A percentile compares a stretch with the other conserved stretches of the same genome.
phyloP scores from a whole-genome alignment of 2,888 invertebrate species.

The Epistrophe grossulariae region DNA sequence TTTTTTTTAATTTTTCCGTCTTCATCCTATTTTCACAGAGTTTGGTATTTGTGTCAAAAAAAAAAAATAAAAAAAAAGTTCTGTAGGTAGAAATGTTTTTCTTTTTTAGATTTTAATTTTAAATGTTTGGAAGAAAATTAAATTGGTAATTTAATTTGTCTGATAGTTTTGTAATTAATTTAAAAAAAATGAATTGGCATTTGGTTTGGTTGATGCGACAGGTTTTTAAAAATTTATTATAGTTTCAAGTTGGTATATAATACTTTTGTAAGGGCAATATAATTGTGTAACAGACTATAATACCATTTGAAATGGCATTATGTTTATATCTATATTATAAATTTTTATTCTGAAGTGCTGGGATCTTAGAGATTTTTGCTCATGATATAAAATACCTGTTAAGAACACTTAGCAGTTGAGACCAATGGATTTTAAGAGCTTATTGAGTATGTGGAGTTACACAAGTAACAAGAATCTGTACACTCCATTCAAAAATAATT shows the following conservation, averaged over 20 bases:
- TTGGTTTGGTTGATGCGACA: slow-evolving; percentile 7
- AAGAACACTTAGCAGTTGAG: no score
- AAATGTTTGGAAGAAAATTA: slow-evolving; percentile 37
- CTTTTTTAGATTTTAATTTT: slow-evolving; percentile 18
- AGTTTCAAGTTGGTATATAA: not conserved
- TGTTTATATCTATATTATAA: no score
- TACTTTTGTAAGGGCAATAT: not conserved
- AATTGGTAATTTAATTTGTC: slow-evolving; percentile 48
- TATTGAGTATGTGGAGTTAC: no score
- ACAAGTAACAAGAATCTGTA: no score
- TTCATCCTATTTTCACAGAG: not conserved
- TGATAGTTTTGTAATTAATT: slow-evolving; percentile 51
- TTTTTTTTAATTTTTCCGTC: slow-evolving; percentile 2
- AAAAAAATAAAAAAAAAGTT: slow-evolving; percentile 10
- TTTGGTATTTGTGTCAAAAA: slow-evolving; percentile 3
- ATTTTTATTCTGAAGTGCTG: no score
- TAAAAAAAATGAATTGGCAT: slow-evolving; percentile 35
- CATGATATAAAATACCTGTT: no score
- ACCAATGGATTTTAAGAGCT: no score
- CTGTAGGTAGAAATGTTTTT: slow-evolving; percentile 24
- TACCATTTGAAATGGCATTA: no score
- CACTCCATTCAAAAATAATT: no score
- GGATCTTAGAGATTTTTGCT: no score
- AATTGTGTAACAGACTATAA: not conserved
- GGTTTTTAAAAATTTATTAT: not conserved